These are phyloP conservation scores for Mystacornis crossleyi DNA, from an alignment of 2,113 vertebrate species.

Conservation along the genomic window DNA sequence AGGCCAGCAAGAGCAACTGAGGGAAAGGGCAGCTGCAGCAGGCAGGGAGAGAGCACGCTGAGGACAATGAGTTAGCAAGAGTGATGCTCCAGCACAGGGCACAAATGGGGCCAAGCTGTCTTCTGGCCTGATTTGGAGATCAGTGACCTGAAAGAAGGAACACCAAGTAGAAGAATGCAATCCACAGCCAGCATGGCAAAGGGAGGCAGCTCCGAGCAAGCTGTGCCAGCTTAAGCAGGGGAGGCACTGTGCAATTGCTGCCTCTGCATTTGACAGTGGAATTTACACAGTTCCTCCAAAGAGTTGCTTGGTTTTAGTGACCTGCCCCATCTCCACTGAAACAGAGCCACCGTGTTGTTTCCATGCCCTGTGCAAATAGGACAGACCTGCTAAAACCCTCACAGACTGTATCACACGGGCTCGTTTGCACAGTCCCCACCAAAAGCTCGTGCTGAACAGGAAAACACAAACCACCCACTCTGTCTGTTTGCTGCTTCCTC, in stretches of 20 bases:
- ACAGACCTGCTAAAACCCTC: background rate
- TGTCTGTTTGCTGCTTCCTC: background rate
- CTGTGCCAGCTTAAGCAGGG: background rate
- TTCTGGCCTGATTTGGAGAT: slow-evolving; percentile 13
- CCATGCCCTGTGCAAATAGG: background rate
- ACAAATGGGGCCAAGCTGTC: background rate
- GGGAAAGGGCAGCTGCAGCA: background rate
- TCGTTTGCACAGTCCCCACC: background rate
- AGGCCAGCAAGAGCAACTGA: background rate
- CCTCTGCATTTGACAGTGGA: background rate
- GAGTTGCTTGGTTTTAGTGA: background rate
- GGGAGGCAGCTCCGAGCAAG: background rate
- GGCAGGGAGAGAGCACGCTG: background rate
- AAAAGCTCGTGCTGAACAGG: background rate
- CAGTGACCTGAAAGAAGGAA: slow-evolving; percentile 15
- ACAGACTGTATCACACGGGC: background rate
- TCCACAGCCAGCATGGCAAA: background rate
- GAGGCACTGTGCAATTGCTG: background rate
- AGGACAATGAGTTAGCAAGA: background rate
- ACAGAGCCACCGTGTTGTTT: background rate
- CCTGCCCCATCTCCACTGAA: background rate
- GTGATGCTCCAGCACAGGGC: background rate
- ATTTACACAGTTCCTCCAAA: background rate
- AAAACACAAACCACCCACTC: background rate
- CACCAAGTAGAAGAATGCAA: background rate